These are phyloP conservation scores for Nemoura dubitans DNA, from an alignment of 2,888 invertebrate species.

Conservation along the genomic window DNA sequence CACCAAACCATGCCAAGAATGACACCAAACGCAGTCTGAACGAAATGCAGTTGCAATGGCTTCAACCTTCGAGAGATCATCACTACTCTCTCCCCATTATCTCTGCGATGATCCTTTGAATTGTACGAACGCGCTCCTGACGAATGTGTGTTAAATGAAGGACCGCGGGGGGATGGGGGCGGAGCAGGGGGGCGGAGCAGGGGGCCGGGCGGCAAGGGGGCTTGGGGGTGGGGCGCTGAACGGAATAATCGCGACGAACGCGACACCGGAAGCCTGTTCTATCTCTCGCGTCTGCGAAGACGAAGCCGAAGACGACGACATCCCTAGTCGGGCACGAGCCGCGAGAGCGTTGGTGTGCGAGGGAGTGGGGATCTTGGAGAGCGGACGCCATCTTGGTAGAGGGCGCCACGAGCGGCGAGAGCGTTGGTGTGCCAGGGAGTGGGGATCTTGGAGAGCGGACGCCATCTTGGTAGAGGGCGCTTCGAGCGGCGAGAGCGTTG, in stretches of 20 bases:
- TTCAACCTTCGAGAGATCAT: too few species aligned
- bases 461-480: background rate
- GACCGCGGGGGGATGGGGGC: too few species aligned
- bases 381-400: background rate
- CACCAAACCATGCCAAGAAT: too few species aligned
- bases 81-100: too few species aligned
- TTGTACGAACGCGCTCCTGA: too few species aligned
- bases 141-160: background rate
- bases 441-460: background rate
- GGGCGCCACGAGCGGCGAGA: background rate
- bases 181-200: too few species aligned
- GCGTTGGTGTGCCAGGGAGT: background rate
- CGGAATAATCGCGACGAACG: background rate
- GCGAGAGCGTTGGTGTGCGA: background rate
- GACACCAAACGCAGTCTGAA: too few species aligned
- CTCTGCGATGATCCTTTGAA: too few species aligned
- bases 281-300: background rate
- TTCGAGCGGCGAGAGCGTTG: background rate
- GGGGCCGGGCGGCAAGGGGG: too few species aligned
- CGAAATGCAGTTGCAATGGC: too few species aligned
- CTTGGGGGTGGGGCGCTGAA: background rate
- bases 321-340: background rate
- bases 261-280: background rate
- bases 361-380: background rate
- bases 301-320: background rate